phyloP scores from a whole-genome alignment of 2,888 invertebrate species.

The Sipha maydis region DNA sequence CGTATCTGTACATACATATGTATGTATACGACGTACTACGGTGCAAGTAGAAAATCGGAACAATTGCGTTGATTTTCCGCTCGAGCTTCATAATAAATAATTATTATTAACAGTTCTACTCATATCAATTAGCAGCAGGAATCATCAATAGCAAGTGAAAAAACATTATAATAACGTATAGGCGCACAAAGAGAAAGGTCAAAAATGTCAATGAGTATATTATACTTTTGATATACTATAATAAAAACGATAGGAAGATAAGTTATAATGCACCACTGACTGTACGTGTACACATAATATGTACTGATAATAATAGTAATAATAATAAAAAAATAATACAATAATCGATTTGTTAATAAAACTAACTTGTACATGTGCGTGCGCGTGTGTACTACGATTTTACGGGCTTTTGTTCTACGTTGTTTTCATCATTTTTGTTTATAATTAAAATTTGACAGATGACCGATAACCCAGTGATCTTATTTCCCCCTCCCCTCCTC shows the following conservation, averaged over 20 bases:
- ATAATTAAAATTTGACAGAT: conserved; percentile 17
- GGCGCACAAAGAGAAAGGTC: background rate
- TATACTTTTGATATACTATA: background rate
- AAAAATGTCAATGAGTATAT: background rate
- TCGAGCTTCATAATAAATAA: background rate
- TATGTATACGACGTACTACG: background rate
- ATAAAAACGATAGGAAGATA: background rate
- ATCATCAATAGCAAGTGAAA: background rate
- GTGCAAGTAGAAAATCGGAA: background rate
- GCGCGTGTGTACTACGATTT: background rate
- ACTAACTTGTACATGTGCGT: background rate
- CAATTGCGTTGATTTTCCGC: background rate
- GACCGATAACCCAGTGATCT: conserved; percentile 11
- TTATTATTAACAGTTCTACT: background rate
- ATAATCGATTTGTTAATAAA: background rate
- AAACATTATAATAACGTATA: background rate
- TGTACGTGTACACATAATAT: background rate
- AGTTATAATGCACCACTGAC: no score
- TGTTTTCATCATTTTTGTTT: conserved; percentile 12
- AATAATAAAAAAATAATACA: background rate
- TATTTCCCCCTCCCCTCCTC: background rate
- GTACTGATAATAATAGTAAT: background rate
- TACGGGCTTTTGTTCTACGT: background rate
- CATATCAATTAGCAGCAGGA: conserved; percentile 7
- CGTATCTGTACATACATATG: no score